Evolutionary conservation across 2,797 vertebrate species (phyloP).

Genomic region (Pteronotus mesoamericanus): DNA sequence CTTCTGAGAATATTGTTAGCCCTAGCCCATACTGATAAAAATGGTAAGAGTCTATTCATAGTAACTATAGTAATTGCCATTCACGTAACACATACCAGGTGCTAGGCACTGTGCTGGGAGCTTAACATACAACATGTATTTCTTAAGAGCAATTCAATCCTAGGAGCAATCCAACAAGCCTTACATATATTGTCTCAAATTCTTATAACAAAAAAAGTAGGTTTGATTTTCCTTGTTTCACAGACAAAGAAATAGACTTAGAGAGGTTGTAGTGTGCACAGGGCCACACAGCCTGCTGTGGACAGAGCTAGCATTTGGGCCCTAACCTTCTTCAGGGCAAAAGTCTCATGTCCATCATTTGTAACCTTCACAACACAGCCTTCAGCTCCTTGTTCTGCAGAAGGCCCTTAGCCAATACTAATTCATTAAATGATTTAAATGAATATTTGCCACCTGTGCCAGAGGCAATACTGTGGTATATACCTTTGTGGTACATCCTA

Average conservation of each 20-base stretch:
- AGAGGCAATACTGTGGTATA: too few species aligned
- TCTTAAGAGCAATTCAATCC: neutral
- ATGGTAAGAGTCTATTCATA: neutral
- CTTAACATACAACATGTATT: neutral
- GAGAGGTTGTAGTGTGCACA: neutral
- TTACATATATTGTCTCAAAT: neutral
- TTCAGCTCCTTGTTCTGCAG: neutral
- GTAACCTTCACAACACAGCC: neutral
- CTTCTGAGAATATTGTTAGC: neutral
- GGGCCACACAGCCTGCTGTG: neutral
- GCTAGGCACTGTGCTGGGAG: neutral
- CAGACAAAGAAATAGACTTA: neutral
- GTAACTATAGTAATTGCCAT: neutral
- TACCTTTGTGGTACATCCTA: too few species aligned
- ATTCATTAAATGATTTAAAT: neutral
- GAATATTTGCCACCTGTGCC: neutral
- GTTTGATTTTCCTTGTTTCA: neutral
- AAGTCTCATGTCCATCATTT: neutral
- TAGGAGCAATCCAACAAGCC: neutral
- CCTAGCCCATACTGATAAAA: neutral
- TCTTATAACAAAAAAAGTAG: neutral
- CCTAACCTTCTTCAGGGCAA: neutral
- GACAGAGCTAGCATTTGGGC: neutral
- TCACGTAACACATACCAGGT: neutral
- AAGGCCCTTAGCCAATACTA: neutral